These are phyloP conservation scores for Siniperca obscura DNA, from an alignment of 2,797 vertebrate genomes.

Conservation along the genomic window DNA sequence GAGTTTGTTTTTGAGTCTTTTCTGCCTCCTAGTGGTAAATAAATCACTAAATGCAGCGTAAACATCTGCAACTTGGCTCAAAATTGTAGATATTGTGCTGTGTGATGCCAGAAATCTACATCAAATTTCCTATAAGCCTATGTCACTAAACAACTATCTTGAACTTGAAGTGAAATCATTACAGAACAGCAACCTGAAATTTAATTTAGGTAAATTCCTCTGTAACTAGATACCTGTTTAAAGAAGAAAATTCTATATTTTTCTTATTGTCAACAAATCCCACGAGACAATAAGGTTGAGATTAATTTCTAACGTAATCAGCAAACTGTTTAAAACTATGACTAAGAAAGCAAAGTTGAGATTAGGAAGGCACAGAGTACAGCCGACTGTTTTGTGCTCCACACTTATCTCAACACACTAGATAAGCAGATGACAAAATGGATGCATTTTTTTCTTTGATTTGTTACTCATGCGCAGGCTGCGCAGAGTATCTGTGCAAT, in stretches of 20 bases:
- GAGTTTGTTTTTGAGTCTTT: not conserved
- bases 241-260: not conserved
- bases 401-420: not conserved
- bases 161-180: not conserved
- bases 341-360: not conserved
- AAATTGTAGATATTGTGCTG: not conserved
- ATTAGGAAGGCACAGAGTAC: not conserved
- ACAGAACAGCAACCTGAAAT: not conserved
- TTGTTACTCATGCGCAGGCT: not conserved
- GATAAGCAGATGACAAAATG: not conserved
- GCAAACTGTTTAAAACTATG: not conserved
- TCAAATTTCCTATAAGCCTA: not conserved
- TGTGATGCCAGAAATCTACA: not conserved
- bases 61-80: not conserved
- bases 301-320: not conserved
- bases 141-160: not conserved
- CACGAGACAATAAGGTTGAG: not conserved
- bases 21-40: slow-evolving; percentile 42
- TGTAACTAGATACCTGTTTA: not conserved
- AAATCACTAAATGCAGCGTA: not conserved
- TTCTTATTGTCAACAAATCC: not conserved
- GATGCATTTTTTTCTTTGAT: not conserved
- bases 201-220: not conserved
- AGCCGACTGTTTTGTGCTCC: not conserved
- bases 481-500: slow-evolving; percentile 6